Base-by-base conservation (phyloP, 2,797 vertebrate species). In the Microchirus variegatus region DNA sequence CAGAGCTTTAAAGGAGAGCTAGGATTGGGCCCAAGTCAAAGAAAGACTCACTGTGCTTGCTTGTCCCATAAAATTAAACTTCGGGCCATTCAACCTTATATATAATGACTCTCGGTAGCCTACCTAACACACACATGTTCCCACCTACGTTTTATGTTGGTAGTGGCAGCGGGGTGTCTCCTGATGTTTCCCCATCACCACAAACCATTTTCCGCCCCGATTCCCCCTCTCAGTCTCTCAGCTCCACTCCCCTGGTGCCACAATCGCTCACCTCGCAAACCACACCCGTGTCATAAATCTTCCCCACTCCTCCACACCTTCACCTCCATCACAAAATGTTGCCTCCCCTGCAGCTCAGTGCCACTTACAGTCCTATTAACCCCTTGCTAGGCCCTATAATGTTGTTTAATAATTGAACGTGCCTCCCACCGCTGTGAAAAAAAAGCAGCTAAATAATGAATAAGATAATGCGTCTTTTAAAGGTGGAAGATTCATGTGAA, bases 371-470 rank as follows among this genome's bases (percentile, higher is more conserved):
- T 67, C 89, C 86, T 90, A 92, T 93, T 92, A 93, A 93, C 90
- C 93, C 89, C 85, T 90, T 82, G 86, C 85, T 76, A 70, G 66
- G 85, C 78, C 89, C 85, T 76, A 87, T 92, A 94, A 92, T 93
- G 90, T 92, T 84, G 73, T 71, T 94, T 71, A 93, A 94, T 94
- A 92, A 93, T 94, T 93, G 86, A 94, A 83, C 62, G 63, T 59
- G 73, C 74, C 87, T 87, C 80, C 80, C 72, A 80, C 83, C 80
- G 58, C 72, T 74, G 86, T 85, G 80, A n/a, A 42, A 87, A 92
- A 92, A 93, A 93, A 80, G 59, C 62, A 63, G 45, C 70, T 93
- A 72, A 88, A 94, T 93, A 92, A 93, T 93, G 75, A 88, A 94
- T 89, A 70, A 63, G 81, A 73, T 76, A 59, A 67, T 76, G 53